Base-by-base conservation (phyloP, 2,888 invertebrate species). In the Zygothrica quintamaculata region DNA sequence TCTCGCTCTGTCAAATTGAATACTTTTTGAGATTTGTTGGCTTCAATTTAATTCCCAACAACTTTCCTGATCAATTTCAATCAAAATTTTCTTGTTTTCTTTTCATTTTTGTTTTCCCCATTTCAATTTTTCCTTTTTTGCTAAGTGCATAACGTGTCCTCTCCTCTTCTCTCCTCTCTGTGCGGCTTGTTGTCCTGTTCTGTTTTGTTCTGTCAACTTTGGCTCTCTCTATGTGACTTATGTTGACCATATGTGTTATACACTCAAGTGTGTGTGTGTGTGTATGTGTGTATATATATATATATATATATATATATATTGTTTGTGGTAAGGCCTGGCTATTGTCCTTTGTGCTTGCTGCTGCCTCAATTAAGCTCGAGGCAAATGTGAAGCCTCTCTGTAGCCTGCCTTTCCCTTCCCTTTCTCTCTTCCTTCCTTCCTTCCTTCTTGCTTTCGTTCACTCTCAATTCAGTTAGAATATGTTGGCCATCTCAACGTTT, bases 221-320 rank as follows among this genome's bases (percentile, higher is more conserved):
- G 55, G 77, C 52, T 59, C n/a, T n/a, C n/a, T n/a, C n/a, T n/a
- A 72, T 37, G 33, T 55, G 73, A 77, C 77, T 66, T 72, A 46
- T 67, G 79, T 55, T 78, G 82, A 66, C 82, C 85, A 85, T 66
- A 74, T 73, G 69, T 53, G 61, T 15, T 53, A 18, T 48, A 42
- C 33, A 31, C 18, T 22, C 31, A n/a, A 33, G 36, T 42, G 39
- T 51, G 31, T 47, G 26, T 46, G 42, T 29, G 29, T 56, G 39
- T 52, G 39, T 44, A 42, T 42, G 33, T 40, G 42, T 13, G 18
- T 37, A 12, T 22, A 8, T 36, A 43, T 8, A 6, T 50, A 34
- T 37, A n/a, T 46, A 42, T 40, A 55, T 16, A 25, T 25, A 18
- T 8, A 37, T 29, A 29, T 29, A 26, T 26, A 26, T 26, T 31